Evolutionary conservation across 1,140 invertebrate genomes (phyloP).

Genomic region (Leptinotarsa lineolata): DNA sequence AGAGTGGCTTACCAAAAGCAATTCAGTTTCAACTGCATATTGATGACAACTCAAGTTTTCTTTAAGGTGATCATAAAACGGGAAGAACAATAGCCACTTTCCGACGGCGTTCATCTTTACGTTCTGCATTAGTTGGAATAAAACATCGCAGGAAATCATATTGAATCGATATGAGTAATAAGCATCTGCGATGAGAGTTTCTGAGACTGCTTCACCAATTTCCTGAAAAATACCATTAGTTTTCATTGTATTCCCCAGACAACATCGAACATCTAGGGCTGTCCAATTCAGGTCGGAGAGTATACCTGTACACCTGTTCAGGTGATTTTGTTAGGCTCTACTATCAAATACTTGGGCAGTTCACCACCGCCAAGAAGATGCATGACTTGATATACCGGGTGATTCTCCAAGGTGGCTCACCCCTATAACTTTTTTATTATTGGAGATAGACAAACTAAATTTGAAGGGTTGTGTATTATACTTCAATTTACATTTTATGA

Average conservation of each 20-base stretch:
- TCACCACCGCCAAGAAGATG: no score
- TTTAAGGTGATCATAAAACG: constrained; percentile 14
- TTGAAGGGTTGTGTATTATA: no score
- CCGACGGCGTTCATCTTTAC: background rate
- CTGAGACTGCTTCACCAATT: background rate
- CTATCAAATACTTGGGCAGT: no score
- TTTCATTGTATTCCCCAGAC: no score
- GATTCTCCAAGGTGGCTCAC: no score
- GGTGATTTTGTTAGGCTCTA: no score
- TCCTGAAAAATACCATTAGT: background rate
- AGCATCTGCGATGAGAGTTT: constrained; percentile 11
- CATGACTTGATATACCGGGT: no score
- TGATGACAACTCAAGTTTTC: constrained; percentile 7
- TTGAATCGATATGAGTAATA: constrained; percentile 16
- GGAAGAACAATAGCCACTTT: constrained; percentile 13
- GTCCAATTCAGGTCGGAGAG: background rate
- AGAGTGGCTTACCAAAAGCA: constrained; percentile 10
- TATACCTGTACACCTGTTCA: no score
- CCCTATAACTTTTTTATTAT: no score
- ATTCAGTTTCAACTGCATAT: constrained; percentile 5
- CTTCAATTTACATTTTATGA: no score
- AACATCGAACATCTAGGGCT: background rate
- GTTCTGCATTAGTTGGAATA: constrained; percentile 11
- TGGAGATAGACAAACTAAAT: no score
- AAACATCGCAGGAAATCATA: constrained; percentile 12